A percentile compares a stretch with the other conserved stretches of the same genome.
Evolutionary conservation across 1,140 invertebrate genomes (phyloP).

Genomic region (Pseudomyrmex flavicornis): DNA sequence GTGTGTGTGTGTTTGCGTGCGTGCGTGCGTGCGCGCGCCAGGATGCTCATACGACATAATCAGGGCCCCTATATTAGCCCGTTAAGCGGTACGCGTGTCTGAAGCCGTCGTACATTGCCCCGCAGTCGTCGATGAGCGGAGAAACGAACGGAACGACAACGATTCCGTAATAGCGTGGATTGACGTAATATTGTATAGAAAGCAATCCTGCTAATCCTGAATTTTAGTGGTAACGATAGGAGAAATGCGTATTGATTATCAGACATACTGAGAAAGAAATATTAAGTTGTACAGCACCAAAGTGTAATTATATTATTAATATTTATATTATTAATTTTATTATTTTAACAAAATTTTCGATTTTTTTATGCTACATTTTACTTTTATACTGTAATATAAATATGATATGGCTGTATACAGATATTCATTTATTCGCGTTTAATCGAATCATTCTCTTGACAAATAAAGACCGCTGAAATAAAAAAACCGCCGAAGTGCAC

Average conservation of each 20-base stretch:
- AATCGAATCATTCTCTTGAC: background rate
- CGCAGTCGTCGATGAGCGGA: background rate
- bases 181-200: conserved; percentile 11
- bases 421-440: background rate
- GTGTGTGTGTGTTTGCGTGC: conserved; percentile 11
- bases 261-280: background rate
- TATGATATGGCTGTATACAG: too few species aligned
- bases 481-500: background rate
- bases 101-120: conserved; percentile 58
- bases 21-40: conserved; percentile 10
- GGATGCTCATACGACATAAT: conserved; percentile 70
- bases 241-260: background rate
- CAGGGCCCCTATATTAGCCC: conserved; percentile 68
- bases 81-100: conserved; percentile 65
- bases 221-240: background rate
- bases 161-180: conserved; percentile 27
- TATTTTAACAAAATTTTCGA: too few species aligned
- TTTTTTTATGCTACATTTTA: too few species aligned
- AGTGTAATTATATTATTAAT: background rate
- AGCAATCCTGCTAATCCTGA: background rate
- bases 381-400: too few species aligned
- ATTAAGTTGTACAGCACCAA: background rate
- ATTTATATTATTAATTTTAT: too few species aligned
- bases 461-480: background rate
- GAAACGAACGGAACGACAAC: conserved; percentile 29